phyloP scores from a whole-genome alignment of 2,797 vertebrate genomes.

The Etheostoma nigrum region DNA sequence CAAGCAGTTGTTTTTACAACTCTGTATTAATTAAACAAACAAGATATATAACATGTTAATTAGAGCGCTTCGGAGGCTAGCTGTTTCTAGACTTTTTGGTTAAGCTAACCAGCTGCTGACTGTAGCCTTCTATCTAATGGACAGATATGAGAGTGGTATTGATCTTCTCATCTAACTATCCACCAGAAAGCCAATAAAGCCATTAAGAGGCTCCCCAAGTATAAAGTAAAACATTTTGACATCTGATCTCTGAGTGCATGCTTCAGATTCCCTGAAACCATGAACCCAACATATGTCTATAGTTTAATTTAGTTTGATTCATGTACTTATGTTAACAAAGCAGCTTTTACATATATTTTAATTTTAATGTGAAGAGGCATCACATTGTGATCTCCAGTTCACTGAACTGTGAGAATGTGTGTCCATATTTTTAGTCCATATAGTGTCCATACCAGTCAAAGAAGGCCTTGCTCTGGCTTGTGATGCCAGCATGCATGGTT shows the following conservation, averaged over 20 bases:
- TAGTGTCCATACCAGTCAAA: conserved; percentile 61
- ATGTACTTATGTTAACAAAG: conserved; percentile 28
- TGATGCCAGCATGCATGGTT: conserved; percentile 74
- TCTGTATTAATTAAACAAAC: background rate
- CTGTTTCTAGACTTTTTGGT: background rate
- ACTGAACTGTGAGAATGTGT: conserved; percentile 28
- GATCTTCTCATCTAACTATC: background rate
- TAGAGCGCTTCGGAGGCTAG: background rate
- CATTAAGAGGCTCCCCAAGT: background rate
- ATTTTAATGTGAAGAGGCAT: conserved; percentile 12
- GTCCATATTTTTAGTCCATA: conserved; percentile 52
- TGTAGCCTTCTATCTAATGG: background rate
- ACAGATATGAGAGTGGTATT: background rate
- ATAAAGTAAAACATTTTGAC: background rate
- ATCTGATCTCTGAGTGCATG: conserved; percentile 14
- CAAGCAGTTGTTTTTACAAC: background rate
- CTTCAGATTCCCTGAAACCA: background rate
- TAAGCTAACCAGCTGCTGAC: background rate
- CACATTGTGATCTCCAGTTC: background rate
- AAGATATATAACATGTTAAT: background rate
- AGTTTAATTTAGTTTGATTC: background rate
- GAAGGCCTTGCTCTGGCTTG: conserved; percentile 48
- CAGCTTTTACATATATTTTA: background rate
- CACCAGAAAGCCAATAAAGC: background rate
- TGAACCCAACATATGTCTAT: background rate